Evolutionary conservation across 2,888 invertebrate species (phyloP), one percentile per base, ranked within the genome.

Genomic region (Eucera pruinosa): DNA sequence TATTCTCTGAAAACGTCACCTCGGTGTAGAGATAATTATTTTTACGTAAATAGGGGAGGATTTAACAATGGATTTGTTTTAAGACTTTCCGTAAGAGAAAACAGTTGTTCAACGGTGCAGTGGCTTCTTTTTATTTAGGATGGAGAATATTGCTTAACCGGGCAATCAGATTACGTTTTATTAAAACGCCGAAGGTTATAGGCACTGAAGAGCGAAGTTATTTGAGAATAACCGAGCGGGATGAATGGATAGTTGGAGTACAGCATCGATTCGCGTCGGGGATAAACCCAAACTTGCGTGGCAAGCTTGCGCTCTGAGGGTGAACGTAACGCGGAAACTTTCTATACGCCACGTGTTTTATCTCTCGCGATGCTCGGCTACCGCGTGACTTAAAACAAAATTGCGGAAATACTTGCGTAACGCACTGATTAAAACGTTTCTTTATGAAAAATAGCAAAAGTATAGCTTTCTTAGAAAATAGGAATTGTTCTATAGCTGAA

Each of bases 181-280:
- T 20, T n/a, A 18, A 1, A 39, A 33, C 47, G 13, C 9, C n/a
- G 33, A 0, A n/a, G 33, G 39, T 48, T 39, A 3, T 33, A 27
- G 47, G 15, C 13, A 47, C 33, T 47, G 33, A n/a, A 43, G 45
- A 20, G 55, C 23, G 47, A 36, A 30, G 52, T 30, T 66, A 66
- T 80, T 78, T 78, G 54, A 7, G 55, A 43, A 36, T 39, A 45
- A 62, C 45, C 45, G n/a, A 55, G 54, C 39, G 47, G 65, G 66
- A 84, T 89, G 87, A 88, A 87, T 87, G 87, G 82, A 77, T 57
- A 64, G 64, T 64, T 65, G 71, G 80, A 68, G 81, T 80, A 79
- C 80, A 74, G 83, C 89, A 91, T 91, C 89, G 91, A 91, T 91
- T 88, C 80, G 81, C 62, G 82, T 73, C 73, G 72, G 77, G 76